phyloP scores from a whole-genome alignment of 35 echinoderm and acorn worm species.

The Amphiura filiformis region DNA sequence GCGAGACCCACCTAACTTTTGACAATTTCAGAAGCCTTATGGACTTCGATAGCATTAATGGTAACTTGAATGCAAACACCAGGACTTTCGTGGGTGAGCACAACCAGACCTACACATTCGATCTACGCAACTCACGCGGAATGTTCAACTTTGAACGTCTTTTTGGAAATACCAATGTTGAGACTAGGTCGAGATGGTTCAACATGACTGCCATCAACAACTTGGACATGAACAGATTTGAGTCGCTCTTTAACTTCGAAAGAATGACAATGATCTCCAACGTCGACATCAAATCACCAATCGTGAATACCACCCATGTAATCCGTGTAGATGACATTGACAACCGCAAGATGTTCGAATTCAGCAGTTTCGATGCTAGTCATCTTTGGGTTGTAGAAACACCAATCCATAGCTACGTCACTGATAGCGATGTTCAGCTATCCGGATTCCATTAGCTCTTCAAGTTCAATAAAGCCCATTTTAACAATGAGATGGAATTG shows the following conservation, averaged over 20 bases:
- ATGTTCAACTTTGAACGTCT: slow-evolving; percentile 44
- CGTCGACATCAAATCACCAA: slow-evolving; percentile 9
- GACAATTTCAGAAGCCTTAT: slow-evolving; percentile 35
- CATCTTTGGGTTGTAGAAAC: neutral
- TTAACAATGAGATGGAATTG: slow-evolving; percentile 14
- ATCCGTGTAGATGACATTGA: neutral
- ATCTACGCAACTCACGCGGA: slow-evolving; percentile 20
- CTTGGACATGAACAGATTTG: neutral
- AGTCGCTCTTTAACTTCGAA: neutral
- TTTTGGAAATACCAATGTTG: slow-evolving; percentile 16
- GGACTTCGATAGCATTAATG: slow-evolving; percentile 41
- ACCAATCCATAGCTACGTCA: neutral
- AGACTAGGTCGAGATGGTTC: slow-evolving; percentile 25
- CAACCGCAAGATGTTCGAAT: neutral
- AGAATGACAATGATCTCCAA: neutral
- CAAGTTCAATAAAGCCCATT: slow-evolving; percentile 6
- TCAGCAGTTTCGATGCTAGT: neutral
- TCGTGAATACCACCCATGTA: neutral
- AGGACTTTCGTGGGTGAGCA: neutral
- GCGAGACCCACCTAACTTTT: slow-evolving; percentile 9
- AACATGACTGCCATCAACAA: neutral
- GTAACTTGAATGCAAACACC: slow-evolving; percentile 7
- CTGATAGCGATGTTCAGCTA: neutral
- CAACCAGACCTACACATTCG: slow-evolving; percentile 12
- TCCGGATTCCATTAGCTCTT: neutral